Base-by-base conservation (phyloP, 1,140 invertebrate species). In the Brachionus angularis region DNA sequence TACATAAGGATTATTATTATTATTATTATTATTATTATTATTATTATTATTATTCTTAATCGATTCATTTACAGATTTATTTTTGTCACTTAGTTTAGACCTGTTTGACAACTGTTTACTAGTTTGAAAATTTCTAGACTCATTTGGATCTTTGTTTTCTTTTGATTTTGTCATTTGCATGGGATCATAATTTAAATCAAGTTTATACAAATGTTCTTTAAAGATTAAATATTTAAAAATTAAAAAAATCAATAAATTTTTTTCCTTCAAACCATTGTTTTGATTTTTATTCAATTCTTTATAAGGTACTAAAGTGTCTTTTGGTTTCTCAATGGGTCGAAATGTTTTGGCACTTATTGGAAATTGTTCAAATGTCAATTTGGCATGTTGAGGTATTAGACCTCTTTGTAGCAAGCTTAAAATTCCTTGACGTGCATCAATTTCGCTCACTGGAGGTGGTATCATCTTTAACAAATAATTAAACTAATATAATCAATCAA, bases 361-460 rank as follows among this genome's bases (percentile, higher is more conserved):
- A 36, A 79, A 79, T 21, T 79, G 80, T 46, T 82, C 79, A 72
- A 82, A 75, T 25, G 78, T 79, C 42, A 82, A 71, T 58, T 80
- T 75, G 21, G 79, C 78, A 23, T 77, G 76, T 14, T 77, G 78
- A 14, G 80, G 80, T 29, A 82, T 81, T 14, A 82, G 73, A 21
- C 79, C 79, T 67, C 80, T 23, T 73, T 82, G 77, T 12, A 82
- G 73, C 33, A 82, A 69, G 74, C 78, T 80, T 8, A 81, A 72
- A 23, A 82, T 80, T 1, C 80, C 80, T 34, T 76, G 77, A 50
- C 74, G 76, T 3, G 80, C 78, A 77, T 82, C 80, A 25, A 77
- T 75, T 62, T 80, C 79, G 27, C 74, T 74, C 44, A 81, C 79
- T 16, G 79, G 76, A 12, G 79, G 79, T 58, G 80, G 80, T 2